These are phyloP conservation scores for Sitta europaea DNA, from an alignment of 2,113 vertebrate species.

Conservation along the genomic window DNA sequence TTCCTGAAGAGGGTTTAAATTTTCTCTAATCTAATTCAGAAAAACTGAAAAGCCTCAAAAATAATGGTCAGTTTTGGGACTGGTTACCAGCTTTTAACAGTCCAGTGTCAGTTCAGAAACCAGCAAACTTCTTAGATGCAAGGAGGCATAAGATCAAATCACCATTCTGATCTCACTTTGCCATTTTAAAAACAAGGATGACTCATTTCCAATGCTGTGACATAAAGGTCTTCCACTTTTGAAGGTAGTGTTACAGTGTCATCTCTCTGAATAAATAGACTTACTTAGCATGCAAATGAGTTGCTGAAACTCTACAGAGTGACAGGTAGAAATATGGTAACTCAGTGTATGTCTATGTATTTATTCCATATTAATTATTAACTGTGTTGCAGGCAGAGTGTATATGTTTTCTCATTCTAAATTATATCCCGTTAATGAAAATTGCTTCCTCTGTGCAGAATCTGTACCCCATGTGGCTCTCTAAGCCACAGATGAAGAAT, in stretches of 20 bases:
- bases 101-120: background rate
- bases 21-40: background rate
- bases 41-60: background rate
- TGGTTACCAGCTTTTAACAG: background rate
- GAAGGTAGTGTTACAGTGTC: conserved; percentile 11
- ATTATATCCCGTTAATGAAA: conserved; percentile 80
- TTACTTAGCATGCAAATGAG: conserved; percentile 44
- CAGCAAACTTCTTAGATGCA: background rate
- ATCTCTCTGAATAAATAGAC: conserved; percentile 49
- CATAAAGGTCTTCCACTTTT: background rate
- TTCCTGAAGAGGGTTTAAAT: background rate
- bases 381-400: conserved; percentile 61
- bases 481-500: conserved; percentile 70
- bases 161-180: conserved; percentile 6
- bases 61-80: background rate
- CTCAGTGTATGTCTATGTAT: conserved; percentile 44
- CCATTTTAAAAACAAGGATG: background rate
- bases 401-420: conserved; percentile 73
- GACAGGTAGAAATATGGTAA: conserved; percentile 61
- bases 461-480: conserved; percentile 72
- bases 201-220: conserved; percentile 20
- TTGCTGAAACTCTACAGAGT: conserved; percentile 20
- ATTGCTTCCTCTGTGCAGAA: conserved; percentile 76
- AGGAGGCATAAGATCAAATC: background rate
- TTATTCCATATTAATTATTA: conserved; percentile 72